Percentiles rank a stretch among this genome's conserved stretches.
phyloP scores from a whole-genome alignment of 2,888 invertebrate species.

The Drymonia ruficornis region DNA sequence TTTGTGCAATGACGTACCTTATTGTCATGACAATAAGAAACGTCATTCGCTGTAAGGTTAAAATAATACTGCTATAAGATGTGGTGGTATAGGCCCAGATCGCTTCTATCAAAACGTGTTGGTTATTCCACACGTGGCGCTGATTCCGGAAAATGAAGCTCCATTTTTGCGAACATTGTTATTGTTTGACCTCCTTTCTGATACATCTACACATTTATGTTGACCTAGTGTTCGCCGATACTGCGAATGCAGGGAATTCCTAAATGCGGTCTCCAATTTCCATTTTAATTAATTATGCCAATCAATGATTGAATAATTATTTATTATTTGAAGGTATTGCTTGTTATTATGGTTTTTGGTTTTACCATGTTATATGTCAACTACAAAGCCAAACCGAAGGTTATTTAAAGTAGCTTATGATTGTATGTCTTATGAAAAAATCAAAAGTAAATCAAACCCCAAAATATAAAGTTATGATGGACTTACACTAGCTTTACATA shows the following conservation, averaged over 20 bases:
- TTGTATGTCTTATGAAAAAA: background rate
- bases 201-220: slow-evolving; percentile 3
- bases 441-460: background rate
- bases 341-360: too few relatives aligned
- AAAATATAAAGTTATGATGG: too few relatives aligned
- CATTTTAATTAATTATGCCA: background rate
- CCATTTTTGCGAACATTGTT: slow-evolving; percentile 8
- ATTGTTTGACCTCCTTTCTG: slow-evolving; percentile 6
- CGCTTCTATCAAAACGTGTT: too few relatives aligned
- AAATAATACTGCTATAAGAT: too few relatives aligned
- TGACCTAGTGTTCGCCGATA: background rate
- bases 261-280: background rate
- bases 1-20: too few relatives aligned
- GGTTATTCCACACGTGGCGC: slow-evolving; percentile 7
- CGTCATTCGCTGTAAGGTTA: too few relatives aligned
- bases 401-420: too few relatives aligned
- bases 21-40: too few relatives aligned
- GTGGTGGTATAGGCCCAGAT: too few relatives aligned
- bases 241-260: background rate
- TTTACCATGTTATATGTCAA: too few relatives aligned
- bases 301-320: background rate
- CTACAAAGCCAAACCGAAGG: too few relatives aligned
- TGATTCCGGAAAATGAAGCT: slow-evolving; percentile 9
- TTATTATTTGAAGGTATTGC: background rate
- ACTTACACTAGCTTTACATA: too few relatives aligned